Evolutionary conservation across 37 sponge, comb jelly and placozoan species (phyloP).

Genomic region (Spongilla lacustris): DNA sequence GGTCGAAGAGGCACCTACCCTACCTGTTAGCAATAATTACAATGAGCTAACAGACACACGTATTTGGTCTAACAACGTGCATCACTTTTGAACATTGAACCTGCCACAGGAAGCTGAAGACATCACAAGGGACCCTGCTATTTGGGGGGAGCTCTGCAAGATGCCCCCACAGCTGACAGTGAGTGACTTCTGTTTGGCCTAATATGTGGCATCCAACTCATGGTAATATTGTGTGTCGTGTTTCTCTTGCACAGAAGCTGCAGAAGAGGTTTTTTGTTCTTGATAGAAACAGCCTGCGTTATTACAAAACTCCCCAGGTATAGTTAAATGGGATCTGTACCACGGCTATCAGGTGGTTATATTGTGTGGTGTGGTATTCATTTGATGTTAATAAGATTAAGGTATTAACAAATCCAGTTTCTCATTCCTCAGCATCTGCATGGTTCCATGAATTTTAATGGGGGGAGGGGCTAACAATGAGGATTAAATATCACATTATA

Average conservation of each 20-base stretch:
- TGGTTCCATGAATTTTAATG: no score
- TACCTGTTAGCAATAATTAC: no score
- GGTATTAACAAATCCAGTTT: no score
- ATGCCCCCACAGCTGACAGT: constrained; percentile 48
- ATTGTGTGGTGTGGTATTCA: no score
- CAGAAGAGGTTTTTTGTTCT: constrained; percentile 82
- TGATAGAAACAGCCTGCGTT: constrained; percentile 60
- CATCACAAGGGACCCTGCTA: constrained; percentile 31
- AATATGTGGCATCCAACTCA: background rate
- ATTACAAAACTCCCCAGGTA: constrained; percentile 65
- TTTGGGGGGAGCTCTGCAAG: constrained; percentile 51
- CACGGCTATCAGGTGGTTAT: no score
- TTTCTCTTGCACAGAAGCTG: constrained; percentile 47
- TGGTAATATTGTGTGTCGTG: background rate
- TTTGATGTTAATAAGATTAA: no score
- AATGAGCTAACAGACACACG: no score
- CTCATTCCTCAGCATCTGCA: no score
- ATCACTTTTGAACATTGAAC: background rate
- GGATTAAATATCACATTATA: no score
- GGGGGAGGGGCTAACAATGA: no score
- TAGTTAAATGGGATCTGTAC: background rate
- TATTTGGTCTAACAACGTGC: no score
- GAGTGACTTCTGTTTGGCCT: background rate
- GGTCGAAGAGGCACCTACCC: no score
- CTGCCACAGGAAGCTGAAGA: constrained; percentile 7